phyloP scores from a whole-genome alignment of 1,140 invertebrate genomes.

The Sminthurides bifidus region DNA sequence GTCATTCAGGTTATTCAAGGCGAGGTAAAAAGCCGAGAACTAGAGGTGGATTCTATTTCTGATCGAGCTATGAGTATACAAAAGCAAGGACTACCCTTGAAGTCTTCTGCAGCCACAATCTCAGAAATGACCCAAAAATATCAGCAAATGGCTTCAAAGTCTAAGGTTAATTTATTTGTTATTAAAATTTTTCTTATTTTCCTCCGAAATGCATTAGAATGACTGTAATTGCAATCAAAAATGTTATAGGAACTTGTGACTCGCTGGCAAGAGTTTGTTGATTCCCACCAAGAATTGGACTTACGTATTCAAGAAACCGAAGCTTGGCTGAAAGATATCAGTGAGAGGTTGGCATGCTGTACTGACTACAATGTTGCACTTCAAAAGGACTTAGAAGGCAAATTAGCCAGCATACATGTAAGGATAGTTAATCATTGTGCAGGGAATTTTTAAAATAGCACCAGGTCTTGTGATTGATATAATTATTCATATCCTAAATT shows the following conservation, averaged over 20 bases:
- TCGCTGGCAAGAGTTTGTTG: slow-evolving; percentile 84
- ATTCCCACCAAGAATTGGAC: slow-evolving; percentile 76
- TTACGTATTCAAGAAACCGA: slow-evolving; percentile 63
- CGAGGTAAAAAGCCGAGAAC: slow-evolving; percentile 75
- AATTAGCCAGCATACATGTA: slow-evolving; percentile 59
- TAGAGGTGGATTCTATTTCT: slow-evolving; percentile 83
- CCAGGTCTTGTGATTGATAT: not conserved
- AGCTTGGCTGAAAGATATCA: slow-evolving; percentile 72
- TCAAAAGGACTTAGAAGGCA: slow-evolving; percentile 72
- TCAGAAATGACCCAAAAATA: slow-evolving; percentile 81
- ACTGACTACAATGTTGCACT: slow-evolving; percentile 65
- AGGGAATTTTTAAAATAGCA: not conserved
- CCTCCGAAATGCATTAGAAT: not conserved
- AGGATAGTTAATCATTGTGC: not conserved
- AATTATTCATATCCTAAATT: slow-evolving; percentile 17
- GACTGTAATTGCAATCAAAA: not conserved
- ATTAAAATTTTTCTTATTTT: slow-evolving; percentile 7
- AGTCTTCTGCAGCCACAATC: slow-evolving; percentile 39
- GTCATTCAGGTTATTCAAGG: slow-evolving; percentile 57
- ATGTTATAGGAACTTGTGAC: slow-evolving; percentile 57
- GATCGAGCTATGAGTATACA: slow-evolving; percentile 78
- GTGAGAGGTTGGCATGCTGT: slow-evolving; percentile 70
- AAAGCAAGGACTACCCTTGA: slow-evolving; percentile 41
- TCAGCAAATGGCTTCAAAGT: slow-evolving; percentile 73
- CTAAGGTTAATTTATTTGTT: slow-evolving; percentile 52